These are phyloP conservation scores for Chrysina gloriosa DNA, from an alignment of 2,888 invertebrate genomes.

Conservation along the genomic window DNA sequence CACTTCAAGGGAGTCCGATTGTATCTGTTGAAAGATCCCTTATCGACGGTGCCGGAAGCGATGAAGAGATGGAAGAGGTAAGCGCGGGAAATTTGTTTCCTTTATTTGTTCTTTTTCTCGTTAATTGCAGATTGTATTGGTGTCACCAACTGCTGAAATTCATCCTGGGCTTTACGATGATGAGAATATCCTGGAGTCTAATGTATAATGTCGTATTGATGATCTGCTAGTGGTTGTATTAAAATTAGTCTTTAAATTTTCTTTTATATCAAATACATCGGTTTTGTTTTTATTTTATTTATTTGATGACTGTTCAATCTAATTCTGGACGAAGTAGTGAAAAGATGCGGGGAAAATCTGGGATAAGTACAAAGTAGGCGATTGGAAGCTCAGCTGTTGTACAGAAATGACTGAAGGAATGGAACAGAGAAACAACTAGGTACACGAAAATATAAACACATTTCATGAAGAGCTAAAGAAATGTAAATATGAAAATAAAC, in stretches of 20 bases:
- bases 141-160: conserved; percentile 20
- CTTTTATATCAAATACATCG: no score
- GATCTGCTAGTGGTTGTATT: not conserved
- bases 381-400: no score
- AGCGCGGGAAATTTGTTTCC: not conserved
- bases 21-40: conserved; percentile 83
- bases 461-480: no score
- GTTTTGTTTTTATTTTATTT: no score
- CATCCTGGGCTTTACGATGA: not conserved
- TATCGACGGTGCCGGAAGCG: conserved; percentile 74
- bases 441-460: no score
- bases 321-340: no score
- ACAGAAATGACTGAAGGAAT: no score
- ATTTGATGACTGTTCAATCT: no score
- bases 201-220: not conserved
- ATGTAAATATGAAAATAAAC: no score
- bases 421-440: no score
- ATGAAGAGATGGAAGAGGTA: conserved; percentile 43
- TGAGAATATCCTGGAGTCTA: conserved; percentile 4
- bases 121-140: conserved; percentile 35
- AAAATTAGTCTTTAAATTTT: not conserved
- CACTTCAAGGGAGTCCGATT: conserved; percentile 81
- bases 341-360: no score
- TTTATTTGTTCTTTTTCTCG: not conserved
- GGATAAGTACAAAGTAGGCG: no score